phyloP scores from a whole-genome alignment of 2,888 invertebrate species.

The Meliscaeva auricollis region DNA sequence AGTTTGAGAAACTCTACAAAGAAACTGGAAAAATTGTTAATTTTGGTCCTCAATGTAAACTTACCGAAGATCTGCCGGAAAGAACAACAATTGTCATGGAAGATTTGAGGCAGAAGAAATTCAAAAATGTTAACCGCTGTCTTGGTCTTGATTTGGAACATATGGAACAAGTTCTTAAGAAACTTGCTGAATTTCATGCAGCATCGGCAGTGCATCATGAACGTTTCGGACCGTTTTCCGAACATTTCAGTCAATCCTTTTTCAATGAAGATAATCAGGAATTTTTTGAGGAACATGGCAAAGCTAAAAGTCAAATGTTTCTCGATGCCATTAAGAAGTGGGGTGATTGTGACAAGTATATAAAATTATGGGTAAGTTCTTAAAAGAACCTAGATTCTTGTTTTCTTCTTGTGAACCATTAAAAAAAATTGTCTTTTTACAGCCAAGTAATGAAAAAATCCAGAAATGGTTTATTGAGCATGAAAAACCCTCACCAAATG shows the following conservation, averaged over 20 bases:
- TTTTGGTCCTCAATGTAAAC: conserved; percentile 79
- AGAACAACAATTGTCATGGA: conserved; percentile 73
- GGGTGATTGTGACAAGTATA: conserved; percentile 57
- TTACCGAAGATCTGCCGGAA: conserved; percentile 6
- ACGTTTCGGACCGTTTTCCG: conserved; percentile 68
- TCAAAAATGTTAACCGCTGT: conserved; percentile 65
- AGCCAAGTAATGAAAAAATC: conserved; percentile 27
- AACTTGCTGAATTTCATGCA: conserved; percentile 83
- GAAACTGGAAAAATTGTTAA: conserved; percentile 78
- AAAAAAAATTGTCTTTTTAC: not conserved
- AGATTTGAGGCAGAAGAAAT: conserved; percentile 67
- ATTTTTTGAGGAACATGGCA: conserved; percentile 52
- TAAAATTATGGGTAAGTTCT: conserved; percentile 69
- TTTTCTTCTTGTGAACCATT: too few species aligned
- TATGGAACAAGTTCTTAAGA: conserved; percentile 79
- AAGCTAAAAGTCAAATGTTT: conserved; percentile 4
- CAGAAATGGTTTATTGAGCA: conserved; percentile 40
- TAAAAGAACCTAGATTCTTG: too few species aligned
- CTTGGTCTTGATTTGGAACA: conserved; percentile 81
- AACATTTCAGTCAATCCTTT: conserved; percentile 51
- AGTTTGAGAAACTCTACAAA: conserved; percentile 80
- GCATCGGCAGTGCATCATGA: conserved; percentile 81
- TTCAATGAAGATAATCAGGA: conserved; percentile 20
- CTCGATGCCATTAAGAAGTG: conserved; percentile 36
- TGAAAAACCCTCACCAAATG: conserved; percentile 34